Conservation (phyloP, 2,113 vertebrate genomes). For the Oriolus oriolus region DNA sequence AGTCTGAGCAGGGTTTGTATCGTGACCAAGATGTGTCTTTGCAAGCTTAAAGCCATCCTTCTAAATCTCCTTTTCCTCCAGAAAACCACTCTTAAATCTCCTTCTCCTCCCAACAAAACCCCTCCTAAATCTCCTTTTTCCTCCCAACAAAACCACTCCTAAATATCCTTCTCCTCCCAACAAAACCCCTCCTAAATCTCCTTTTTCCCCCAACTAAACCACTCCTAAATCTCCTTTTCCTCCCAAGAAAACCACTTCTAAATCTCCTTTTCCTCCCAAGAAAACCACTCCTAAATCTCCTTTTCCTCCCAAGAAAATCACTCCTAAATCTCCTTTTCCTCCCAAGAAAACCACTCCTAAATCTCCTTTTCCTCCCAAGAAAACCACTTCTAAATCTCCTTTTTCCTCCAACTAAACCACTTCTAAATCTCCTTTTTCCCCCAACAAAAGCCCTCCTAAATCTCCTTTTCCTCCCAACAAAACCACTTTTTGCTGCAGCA, state of each 20-base stretch:
- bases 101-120: no score
- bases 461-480: not conserved
- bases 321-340: not conserved
- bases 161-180: not conserved
- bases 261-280: no score
- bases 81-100: not conserved
- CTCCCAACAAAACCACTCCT: no score
- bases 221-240: no score
- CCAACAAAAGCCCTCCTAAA: not conserved
- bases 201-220: not conserved
- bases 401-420: accelerated
- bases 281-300: no score
- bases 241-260: no score
- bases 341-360: not conserved
- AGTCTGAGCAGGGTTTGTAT: not conserved
- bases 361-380: not conserved
- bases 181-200: accelerated
- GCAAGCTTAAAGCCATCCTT: not conserved
- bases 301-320: not conserved
- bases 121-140: no score
- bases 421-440: not conserved
- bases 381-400: not conserved
- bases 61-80: not conserved
- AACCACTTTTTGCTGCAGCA: not conserved
- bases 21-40: not conserved